Conservation (phyloP, 1,140 invertebrate species). For the Manduca sexta region DNA sequence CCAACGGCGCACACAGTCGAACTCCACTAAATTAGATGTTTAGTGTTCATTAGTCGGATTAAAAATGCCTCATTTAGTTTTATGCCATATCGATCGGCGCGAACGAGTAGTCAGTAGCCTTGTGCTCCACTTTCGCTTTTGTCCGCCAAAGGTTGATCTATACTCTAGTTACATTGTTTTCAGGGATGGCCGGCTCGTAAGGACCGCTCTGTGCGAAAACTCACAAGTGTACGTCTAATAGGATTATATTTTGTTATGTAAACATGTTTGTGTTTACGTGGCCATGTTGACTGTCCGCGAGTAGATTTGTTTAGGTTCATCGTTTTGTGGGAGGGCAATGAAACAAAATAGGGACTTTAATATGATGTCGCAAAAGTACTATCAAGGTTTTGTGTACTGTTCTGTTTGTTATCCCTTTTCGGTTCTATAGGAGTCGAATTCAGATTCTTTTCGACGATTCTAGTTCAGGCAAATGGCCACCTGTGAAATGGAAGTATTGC, state of each 20-base stretch:
- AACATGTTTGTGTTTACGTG: conserved; percentile 12
- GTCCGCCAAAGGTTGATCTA: conserved; percentile 22
- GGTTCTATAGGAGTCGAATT: too few species aligned
- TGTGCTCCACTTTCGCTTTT: conserved; percentile 28
- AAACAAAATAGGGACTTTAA: too few species aligned
- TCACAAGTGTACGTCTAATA: conserved; percentile 3
- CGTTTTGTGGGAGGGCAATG: too few species aligned
- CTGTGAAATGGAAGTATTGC: too few species aligned
- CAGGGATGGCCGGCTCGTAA: neutral
- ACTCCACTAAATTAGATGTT: neutral
- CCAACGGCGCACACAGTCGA: too few species aligned
- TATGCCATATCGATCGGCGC: conserved; percentile 18
- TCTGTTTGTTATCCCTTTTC: too few species aligned
- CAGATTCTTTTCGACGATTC: too few species aligned
- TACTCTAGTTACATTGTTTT: conserved; percentile 3
- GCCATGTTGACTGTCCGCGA: too few species aligned
- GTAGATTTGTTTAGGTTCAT: too few species aligned
- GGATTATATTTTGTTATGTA: conserved; percentile 23
- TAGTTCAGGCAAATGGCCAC: too few species aligned
- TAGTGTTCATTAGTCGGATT: conserved; percentile 9
- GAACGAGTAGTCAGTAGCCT: conserved; percentile 21
- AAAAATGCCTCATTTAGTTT: conserved; percentile 9
- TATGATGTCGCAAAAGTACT: too few species aligned
- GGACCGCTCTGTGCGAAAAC: conserved; percentile 2
- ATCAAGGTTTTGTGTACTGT: too few species aligned